Evolutionary conservation across 2,888 invertebrate genomes (phyloP), one percentile per base, ranked within the genome.

Genomic region (Lagria hirta): DNA sequence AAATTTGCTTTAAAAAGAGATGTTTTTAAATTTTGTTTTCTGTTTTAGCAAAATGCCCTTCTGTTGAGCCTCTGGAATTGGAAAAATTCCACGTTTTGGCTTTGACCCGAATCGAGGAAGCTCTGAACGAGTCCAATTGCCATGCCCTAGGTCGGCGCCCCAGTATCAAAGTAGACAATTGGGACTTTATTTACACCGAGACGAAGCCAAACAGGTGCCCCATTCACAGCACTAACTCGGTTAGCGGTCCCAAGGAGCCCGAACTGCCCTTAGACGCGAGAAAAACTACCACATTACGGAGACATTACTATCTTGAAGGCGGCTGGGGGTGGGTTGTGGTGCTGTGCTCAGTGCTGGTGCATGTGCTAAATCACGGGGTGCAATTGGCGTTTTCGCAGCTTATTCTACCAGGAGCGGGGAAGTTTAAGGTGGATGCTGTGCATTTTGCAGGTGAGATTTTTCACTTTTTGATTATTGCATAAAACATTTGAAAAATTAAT

Each of bases 271-370:
- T 71, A 34, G 71, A 71, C 43, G 69, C 70, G 7, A 53, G 70
- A 14, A 71, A 71, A 57, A 58, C 64, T 68, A 75, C 49, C 64
- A 71, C 56, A 70, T 50, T 71, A 16, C 78, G 81, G 37, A 74
- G 84, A 37, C 84, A 89, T 59, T 88, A 89, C 73, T 89, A 89
- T 70, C 89, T 88, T 4, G 90, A 90, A 73, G 88, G 88, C 3
- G 88, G 88, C 7, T 90, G 89, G 89, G 89, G 89, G 7, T 90
- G 87, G 86, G 80, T 88, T 37, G 79, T 90, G 45, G 81, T 85
- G 34, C 78, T 81, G 45, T 86, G 86, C 56, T 81, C 84, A 14
- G 80, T 85, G 34, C 70, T 86, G 34, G 84, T 86, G 27, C 85
- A 89, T 67, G 73, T 86, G 36, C 72, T 90, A 32, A 81, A 83